Evolutionary conservation across 2,113 vertebrate species (phyloP).

Genomic region (Channa maculata): DNA sequence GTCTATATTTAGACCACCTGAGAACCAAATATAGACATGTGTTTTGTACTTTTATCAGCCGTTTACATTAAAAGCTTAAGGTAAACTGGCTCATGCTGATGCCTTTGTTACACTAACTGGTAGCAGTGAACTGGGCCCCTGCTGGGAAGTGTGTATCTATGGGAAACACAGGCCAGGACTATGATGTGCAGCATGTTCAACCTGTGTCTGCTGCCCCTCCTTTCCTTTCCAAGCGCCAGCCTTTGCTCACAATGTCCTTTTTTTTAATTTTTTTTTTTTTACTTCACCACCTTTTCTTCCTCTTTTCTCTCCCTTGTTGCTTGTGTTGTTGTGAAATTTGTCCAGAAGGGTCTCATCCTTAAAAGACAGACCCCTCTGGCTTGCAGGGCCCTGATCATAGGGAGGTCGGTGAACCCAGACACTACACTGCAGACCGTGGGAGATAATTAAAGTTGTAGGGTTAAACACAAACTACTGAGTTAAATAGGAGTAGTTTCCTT

Average conservation of each 20-base stretch:
- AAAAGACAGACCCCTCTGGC: slow-evolving; percentile 23
- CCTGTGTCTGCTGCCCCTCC: slow-evolving; percentile 54
- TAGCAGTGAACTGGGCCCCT: slow-evolving; percentile 36
- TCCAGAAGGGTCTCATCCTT: slow-evolving; percentile 11
- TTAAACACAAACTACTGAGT: no score
- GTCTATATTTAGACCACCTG: slow-evolving; percentile 3
- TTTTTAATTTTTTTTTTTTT: background rate
- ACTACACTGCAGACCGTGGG: background rate
- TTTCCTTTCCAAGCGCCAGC: slow-evolving; percentile 24
- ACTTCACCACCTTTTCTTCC: slow-evolving; percentile 19
- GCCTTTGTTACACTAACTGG: slow-evolving; percentile 30
- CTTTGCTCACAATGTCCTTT: slow-evolving; percentile 36
- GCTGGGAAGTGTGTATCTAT: slow-evolving; percentile 39
- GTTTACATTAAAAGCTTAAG: background rate
- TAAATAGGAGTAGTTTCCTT: no score
- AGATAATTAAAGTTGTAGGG: no score
- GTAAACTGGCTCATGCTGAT: slow-evolving; percentile 25
- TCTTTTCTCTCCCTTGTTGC: slow-evolving; percentile 44
- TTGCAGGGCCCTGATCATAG: slow-evolving; percentile 26
- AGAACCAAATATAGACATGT: slow-evolving; percentile 34
- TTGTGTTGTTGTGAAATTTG: slow-evolving; percentile 55
- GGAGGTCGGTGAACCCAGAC: slow-evolving; percentile 26
- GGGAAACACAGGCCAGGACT: slow-evolving; percentile 66
- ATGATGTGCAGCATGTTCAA: slow-evolving; percentile 61
- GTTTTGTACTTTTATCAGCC: slow-evolving; percentile 39